Evolutionary conservation across 2,888 invertebrate species (phyloP).

Genomic region (Amphimallon solstitiale): DNA sequence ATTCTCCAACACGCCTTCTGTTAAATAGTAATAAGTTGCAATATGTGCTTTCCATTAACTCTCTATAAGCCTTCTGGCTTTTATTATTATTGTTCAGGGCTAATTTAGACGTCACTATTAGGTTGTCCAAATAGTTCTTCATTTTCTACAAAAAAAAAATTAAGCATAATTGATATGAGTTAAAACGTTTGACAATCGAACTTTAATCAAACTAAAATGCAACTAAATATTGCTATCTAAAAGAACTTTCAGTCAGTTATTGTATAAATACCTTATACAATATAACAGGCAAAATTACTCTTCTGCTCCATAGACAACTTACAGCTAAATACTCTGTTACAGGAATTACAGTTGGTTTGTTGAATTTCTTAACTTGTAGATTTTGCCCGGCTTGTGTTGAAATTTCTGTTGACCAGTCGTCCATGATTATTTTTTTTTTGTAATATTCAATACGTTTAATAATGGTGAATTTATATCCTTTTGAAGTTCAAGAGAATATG

Average conservation of each 20-base stretch:
- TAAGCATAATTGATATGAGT: neutral
- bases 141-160: neutral
- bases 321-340: conserved; percentile 40
- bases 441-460: conserved; percentile 4
- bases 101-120: neutral
- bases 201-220: neutral
- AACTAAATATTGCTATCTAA: neutral
- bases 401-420: conserved; percentile 27
- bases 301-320: conserved; percentile 11
- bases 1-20: conserved; percentile 8
- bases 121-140: conserved; percentile 3
- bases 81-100: neutral
- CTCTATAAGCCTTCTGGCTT: neutral
- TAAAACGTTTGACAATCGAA: neutral
- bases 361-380: conserved; percentile 40
- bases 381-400: conserved; percentile 39
- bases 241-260: neutral
- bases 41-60: neutral
- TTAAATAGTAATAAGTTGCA: conserved; percentile 11
- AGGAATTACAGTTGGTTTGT: conserved; percentile 40
- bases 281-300: neutral
- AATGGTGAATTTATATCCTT: conserved; percentile 17
- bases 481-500: conserved; percentile 34
- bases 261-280: neutral
- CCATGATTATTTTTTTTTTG: conserved; percentile 15